Percentiles rank a stretch among this genome's conserved stretches.
Conservation (phyloP, 1,140 invertebrate species). For the Diabrotica undecimpunctata region DNA sequence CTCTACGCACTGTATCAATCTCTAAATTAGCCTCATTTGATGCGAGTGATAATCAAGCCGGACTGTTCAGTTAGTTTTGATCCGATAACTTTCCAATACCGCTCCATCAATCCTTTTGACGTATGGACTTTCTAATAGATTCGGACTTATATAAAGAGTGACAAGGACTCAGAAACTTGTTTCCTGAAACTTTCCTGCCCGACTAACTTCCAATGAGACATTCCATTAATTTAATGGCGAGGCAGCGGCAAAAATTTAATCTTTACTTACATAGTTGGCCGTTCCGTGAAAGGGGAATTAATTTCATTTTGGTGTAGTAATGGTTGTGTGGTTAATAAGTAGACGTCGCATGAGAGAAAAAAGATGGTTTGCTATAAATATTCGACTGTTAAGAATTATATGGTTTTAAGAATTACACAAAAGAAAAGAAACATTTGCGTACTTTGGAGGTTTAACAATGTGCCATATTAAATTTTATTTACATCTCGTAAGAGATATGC, state of each 20-base stretch:
- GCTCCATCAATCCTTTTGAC: conserved; percentile 30
- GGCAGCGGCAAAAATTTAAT: background rate
- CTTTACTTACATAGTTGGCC: background rate
- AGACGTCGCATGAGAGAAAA: too few species aligned
- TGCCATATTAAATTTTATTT: too few species aligned
- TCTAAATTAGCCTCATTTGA: conserved; percentile 3
- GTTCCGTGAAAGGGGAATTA: background rate
- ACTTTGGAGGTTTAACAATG: too few species aligned
- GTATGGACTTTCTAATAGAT: conserved; percentile 32
- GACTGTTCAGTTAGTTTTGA: conserved; percentile 2
- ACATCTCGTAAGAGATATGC: too few species aligned
- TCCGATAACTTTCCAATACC: conserved; percentile 1
- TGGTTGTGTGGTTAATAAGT: too few species aligned
- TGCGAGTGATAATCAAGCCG: background rate
- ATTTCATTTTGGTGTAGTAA: background rate
- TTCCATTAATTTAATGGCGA: conserved; percentile 25
- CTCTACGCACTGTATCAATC: background rate
- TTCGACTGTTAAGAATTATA: too few species aligned
- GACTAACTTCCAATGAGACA: conserved; percentile 19
- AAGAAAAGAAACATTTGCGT: too few species aligned
- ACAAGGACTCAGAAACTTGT: conserved; percentile 22
- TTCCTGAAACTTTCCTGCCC: conserved; percentile 7
- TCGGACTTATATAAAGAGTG: conserved; percentile 29
- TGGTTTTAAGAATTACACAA: too few species aligned
- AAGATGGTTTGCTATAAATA: too few species aligned